Conservation (phyloP, 2,888 invertebrate species). For the Odontomyia ornata region DNA sequence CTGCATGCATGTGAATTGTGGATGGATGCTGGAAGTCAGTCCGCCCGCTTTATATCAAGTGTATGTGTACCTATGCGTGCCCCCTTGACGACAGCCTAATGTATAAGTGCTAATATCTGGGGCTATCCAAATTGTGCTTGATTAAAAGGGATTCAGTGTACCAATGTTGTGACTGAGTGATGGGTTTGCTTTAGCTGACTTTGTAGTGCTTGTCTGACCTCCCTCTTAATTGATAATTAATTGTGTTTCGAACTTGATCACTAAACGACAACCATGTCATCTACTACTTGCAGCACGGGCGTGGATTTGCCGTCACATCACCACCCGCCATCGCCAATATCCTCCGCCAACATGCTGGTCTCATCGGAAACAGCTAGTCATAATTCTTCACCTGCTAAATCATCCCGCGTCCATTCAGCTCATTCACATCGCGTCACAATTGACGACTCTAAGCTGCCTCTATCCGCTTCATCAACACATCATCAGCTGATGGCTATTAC, state of each 20-base stretch:
- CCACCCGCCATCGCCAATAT: constrained; percentile 78
- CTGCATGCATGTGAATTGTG: not conserved
- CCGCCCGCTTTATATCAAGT: not conserved
- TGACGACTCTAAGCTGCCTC: constrained; percentile 61
- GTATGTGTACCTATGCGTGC: not conserved
- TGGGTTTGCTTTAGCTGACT: not conserved
- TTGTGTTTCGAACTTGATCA: too few relatives aligned
- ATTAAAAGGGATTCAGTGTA: constrained; percentile 35
- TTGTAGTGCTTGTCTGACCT: not conserved
- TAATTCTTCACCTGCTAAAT: constrained; percentile 70
- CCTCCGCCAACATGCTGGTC: constrained; percentile 77
- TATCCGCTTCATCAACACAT: constrained; percentile 57
- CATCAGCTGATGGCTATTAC: constrained; percentile 54
- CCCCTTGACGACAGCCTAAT: not conserved
- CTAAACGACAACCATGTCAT: constrained; percentile 43
- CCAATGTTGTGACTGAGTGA: constrained; percentile 3
- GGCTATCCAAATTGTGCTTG: constrained; percentile 28
- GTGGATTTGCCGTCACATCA: constrained; percentile 56
- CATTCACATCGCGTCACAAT: constrained; percentile 64
- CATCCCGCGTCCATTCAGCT: constrained; percentile 57
- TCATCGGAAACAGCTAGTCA: constrained; percentile 79
- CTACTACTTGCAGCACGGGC: constrained; percentile 51
- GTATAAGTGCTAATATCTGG: not conserved
- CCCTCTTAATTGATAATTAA: not conserved
- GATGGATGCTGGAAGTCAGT: constrained; percentile 2